phyloP scores from a whole-genome alignment of 2,888 invertebrate species.

The Tetranychus piercei region DNA sequence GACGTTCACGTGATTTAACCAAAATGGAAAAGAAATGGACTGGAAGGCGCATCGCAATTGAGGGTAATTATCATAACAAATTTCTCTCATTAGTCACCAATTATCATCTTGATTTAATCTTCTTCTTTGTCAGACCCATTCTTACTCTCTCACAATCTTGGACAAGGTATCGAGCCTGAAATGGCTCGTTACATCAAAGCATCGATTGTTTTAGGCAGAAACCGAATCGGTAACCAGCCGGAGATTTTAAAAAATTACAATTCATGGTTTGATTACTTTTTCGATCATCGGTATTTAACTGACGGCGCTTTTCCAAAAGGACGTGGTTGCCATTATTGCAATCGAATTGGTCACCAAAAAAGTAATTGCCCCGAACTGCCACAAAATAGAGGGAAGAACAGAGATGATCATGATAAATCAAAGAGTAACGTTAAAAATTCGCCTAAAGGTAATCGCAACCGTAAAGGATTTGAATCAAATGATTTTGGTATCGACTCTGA shows the following conservation, averaged over 20 bases:
- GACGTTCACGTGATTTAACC: slow-evolving; percentile 35
- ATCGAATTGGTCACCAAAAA: slow-evolving; percentile 40
- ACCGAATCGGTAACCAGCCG: slow-evolving; percentile 7
- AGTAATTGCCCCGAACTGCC: slow-evolving; percentile 34
- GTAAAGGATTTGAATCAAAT: too few relatives aligned
- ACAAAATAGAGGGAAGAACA: background rate
- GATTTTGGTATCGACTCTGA: too few relatives aligned
- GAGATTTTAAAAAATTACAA: slow-evolving; percentile 20
- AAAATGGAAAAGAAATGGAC: slow-evolving; percentile 42
- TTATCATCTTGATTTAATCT: background rate
- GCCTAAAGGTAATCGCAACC: background rate
- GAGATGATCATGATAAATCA: background rate
- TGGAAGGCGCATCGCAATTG: slow-evolving; percentile 39
- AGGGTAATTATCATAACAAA: slow-evolving; percentile 32
- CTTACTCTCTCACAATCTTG: slow-evolving; percentile 41
- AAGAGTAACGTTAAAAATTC: background rate
- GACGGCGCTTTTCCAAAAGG: slow-evolving; percentile 38
- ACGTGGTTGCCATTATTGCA: slow-evolving; percentile 39
- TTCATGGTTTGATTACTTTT: slow-evolving; percentile 31
- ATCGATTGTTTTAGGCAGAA: slow-evolving; percentile 8
- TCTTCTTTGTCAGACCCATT: slow-evolving; percentile 39
- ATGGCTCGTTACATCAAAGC: slow-evolving; percentile 18
- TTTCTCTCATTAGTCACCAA: background rate
- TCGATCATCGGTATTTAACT: slow-evolving; percentile 31
- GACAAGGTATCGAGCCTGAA: slow-evolving; percentile 34